Base-by-base conservation (phyloP, 2,888 invertebrate genomes). In the Phortica okadai region DNA sequence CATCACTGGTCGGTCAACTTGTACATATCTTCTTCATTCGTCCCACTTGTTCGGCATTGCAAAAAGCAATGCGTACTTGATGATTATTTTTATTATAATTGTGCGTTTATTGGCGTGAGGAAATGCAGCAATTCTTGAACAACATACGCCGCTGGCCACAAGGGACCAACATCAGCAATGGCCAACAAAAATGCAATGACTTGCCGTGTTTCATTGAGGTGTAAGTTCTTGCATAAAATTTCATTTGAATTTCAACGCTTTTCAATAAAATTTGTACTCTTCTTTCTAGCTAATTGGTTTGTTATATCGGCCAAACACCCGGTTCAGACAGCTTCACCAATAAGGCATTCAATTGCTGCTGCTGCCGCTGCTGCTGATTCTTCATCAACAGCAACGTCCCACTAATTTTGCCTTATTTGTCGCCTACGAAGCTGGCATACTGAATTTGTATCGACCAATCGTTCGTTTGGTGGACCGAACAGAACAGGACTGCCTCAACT, bases 61-160 rank as follows among this genome's bases (percentile, higher is more conserved):
- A 76, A 59, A 33, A 67, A 21, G 33, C 56, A 67, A 44, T 16
- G 42, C 62, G 21, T 42, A 67, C 66, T 76, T 78, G 77, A 84
- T 84, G 89, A 90, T 90, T 90, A 90, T 88, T 88, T 90, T 88
- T 89, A 89, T 89, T 88, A 89, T 89, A 90, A 90, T 90, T 89
- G 89, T 85, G 82, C 83, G 83, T 83, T 88, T 87, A 90, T 84
- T 85, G 87, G 86, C 89, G 89, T 89, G 89, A 85, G 84, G 83
- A 81, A 86, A 87, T 89, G 88, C 80, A 76, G 41, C 10, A n/a
- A 16, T 62, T 62, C 62, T 62, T 54, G 78, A 67, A 74, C 79
- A 78, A 73, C 74, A 33, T 10, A 67, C 62, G 11, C 0, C 16
- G 21, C 5, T 41, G n/a, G 21, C 25, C 74, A 4, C 11, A 50